A percentile compares a stretch with the other conserved stretches of the same genome.
These are phyloP conservation scores for Podocnemis expansa DNA, from an alignment of 2,113 vertebrate genomes.

Conservation along the genomic window DNA sequence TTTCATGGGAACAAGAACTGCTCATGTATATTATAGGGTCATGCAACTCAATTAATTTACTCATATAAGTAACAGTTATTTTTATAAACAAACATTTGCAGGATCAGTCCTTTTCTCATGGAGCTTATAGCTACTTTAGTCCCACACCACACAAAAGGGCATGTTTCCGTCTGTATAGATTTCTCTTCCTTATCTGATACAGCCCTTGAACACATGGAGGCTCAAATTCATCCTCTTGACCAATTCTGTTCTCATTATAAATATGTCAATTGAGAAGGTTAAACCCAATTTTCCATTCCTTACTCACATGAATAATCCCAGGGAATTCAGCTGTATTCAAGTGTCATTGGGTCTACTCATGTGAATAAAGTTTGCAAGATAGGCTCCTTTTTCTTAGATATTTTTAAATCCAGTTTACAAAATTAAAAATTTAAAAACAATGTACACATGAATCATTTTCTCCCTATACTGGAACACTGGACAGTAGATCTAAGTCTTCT, in stretches of 20 bases:
- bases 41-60: background rate
- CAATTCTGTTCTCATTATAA: background rate
- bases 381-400: background rate
- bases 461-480: background rate
- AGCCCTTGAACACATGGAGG: background rate
- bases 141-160: background rate
- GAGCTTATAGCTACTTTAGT: slow-evolving; percentile 10
- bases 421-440: background rate
- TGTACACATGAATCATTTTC: background rate
- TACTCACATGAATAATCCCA: background rate
- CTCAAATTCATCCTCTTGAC: background rate
- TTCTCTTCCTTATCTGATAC: background rate
- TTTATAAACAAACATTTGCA: slow-evolving; percentile 12
- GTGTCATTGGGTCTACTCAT: background rate
- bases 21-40: background rate
- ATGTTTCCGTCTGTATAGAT: too few relatives aligned
- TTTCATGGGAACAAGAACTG: slow-evolving; percentile 7
- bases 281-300: background rate
- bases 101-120: slow-evolving; percentile 12
- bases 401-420: background rate
- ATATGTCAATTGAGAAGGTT: background rate
- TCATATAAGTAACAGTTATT: background rate
- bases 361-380: background rate
- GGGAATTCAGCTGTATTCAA: background rate
- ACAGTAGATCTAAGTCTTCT: background rate